Evolutionary conservation across 2,888 invertebrate species (phyloP), one percentile per base, ranked within the genome.

Genomic region (Willowsia nigromaculata): DNA sequence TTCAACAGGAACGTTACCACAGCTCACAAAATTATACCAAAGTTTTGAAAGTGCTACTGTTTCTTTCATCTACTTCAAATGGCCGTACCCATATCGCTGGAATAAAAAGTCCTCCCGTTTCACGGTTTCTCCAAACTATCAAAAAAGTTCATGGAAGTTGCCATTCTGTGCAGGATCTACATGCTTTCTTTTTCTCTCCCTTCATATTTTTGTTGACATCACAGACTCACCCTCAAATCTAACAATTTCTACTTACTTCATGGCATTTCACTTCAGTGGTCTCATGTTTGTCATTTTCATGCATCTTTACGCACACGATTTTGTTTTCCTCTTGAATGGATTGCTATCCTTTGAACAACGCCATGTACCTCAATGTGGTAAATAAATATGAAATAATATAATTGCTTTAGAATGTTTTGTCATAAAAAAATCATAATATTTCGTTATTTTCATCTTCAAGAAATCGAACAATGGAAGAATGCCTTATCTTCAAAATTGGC

Each of bases 151-250:
- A 6, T 50, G 50, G 76, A 27, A 15, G 15, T n/a, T 27, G 1
- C 50, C 76, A 1, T 27, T 50, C 15, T 13, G 25, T 0, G 1
- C 27, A 0, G 13, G 11, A 13, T 6, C 50, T n/a, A 76, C 22
- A 11, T 47, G 22, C 27, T 76, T 76, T 30, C 2, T 76, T 5
- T 27, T 50, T 9, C 25, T 47, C 1, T 47, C 25, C 6, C 47
- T 76, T 0, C 76, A 76, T 25, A 37, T 76, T 2, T 76, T 76
- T 18, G 50, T 50, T 7, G 76, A 76, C n/a, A 43, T 74, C n/a
- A 25, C 22, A 3, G 25, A 25, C 5, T 74, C 74, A 15, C 43
- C 74, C 0, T 40, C 18, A 1, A 18, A 30, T 3, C 37, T 68
- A 9, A 40, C n/a, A 4, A 68, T 37, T 68, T 30, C 68, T 1